Evolutionary conservation across 2,797 vertebrate genomes (phyloP), one percentile per base, ranked within the genome.

Genomic region (Gorsachius magnificus): DNA sequence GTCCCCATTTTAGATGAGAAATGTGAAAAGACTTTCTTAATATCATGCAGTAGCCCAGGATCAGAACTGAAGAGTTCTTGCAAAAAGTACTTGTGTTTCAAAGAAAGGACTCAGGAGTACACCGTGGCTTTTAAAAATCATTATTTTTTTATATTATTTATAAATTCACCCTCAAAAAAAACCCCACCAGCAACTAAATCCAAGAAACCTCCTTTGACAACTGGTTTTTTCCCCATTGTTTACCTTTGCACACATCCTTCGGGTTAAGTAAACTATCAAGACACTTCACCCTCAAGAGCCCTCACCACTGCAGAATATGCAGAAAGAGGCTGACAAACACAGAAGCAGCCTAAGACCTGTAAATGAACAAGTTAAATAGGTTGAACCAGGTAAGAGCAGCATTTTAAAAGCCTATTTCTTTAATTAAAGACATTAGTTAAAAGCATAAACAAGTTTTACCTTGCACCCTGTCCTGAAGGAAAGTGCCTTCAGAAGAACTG

Each of bases 391-490:
- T 28, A 72, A 54, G 9, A 68, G 14, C 60, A 68, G 35, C 66
- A 75, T n/a, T 75, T 70, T 89, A 61, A 80, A 92, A 85, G 60
- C n/a, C 64, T 31, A 15, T 56, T 86, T 80, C 22, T 91, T 75
- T 88, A 76, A 83, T 64, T 70, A 54, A 76, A 70, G 35, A 79
- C 66, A 54, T 38, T 45, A 74, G 28, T 72, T 90, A 82, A 78
- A 93, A 89, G 46, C 31, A 83, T 87, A 83, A 86, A 46, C 46
- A 83, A 76, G 58, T 93, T 96, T 87, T 84, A 91, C 89, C 72
- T 88, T 76, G 58, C 58, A 84, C 63, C 31, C 54, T 78, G 58
- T 84, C 72, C 80, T 66, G 58, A 91, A 93, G 78, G 69, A 70
- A 85, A 71, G 53, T 18, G 58, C 43, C 57, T 65, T 83, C 63